Conservation (phyloP, 1,140 invertebrate species). For the Cyclina sinensis region DNA sequence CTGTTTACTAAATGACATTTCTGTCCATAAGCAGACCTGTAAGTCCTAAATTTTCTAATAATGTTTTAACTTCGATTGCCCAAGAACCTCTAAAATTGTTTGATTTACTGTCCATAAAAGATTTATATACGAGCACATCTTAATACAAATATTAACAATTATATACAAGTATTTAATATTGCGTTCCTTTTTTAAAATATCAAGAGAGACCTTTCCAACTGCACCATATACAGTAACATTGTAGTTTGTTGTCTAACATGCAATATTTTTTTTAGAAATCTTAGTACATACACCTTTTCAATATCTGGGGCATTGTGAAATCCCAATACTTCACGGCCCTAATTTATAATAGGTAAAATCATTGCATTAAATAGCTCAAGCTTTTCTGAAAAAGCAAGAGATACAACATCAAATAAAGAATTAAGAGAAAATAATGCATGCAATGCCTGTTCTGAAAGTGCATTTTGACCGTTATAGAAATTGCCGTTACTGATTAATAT, state of each 20-base stretch:
- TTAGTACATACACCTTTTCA: slow-evolving; percentile 14
- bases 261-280: slow-evolving; percentile 3
- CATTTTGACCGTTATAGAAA: background rate
- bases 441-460: background rate
- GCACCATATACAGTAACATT: background rate
- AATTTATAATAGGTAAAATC: slow-evolving; percentile 4
- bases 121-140: background rate
- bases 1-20: background rate
- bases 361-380: background rate
- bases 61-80: background rate
- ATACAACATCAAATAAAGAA: background rate
- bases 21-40: background rate
- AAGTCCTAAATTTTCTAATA: background rate
- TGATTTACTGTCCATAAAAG: background rate
- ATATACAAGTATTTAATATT: slow-evolving; percentile 9
- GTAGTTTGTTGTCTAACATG: background rate
- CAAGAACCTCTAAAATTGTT: background rate
- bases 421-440: background rate
- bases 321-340: slow-evolving; percentile 4
- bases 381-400: background rate
- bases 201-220: background rate
- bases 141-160: background rate
- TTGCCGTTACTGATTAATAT: background rate
- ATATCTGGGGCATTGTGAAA: background rate
- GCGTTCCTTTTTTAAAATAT: background rate